Evolutionary conservation across 2,797 vertebrate genomes (phyloP).

Genomic region (Syndactyla subalaris): DNA sequence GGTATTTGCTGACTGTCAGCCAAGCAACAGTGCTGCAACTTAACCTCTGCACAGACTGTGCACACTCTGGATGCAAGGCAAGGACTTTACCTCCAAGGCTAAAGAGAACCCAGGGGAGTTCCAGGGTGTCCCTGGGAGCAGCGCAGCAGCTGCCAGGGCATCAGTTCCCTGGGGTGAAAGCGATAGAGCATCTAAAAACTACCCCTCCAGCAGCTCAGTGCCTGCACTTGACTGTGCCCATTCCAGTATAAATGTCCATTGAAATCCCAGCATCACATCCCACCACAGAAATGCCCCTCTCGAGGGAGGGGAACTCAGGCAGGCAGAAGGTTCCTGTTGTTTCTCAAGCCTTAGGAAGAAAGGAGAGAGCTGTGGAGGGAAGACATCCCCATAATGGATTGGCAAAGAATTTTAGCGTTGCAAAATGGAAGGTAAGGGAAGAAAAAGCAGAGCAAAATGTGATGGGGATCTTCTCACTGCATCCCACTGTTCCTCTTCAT

Average conservation of each 20-base stretch:
- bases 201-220: neutral
- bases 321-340: neutral
- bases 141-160: neutral
- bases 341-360: neutral
- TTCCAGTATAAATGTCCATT: neutral
- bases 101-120: neutral
- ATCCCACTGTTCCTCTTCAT: neutral
- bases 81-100: neutral
- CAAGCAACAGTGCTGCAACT: neutral
- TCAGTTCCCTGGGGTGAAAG: neutral
- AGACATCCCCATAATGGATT: neutral
- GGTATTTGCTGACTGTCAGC: neutral
- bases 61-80: accelerated
- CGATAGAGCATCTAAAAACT: accelerated
- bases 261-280: neutral
- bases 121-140: neutral
- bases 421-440: neutral
- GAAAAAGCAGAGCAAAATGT: neutral
- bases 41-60: neutral
- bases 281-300: neutral
- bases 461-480: neutral
- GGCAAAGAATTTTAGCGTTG: neutral
- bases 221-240: neutral
- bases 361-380: neutral
- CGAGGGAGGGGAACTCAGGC: neutral